Evolutionary conservation across 2,888 invertebrate species (phyloP), one percentile per base, ranked within the genome.

Genomic region (Drosophila vallismaia): DNA sequence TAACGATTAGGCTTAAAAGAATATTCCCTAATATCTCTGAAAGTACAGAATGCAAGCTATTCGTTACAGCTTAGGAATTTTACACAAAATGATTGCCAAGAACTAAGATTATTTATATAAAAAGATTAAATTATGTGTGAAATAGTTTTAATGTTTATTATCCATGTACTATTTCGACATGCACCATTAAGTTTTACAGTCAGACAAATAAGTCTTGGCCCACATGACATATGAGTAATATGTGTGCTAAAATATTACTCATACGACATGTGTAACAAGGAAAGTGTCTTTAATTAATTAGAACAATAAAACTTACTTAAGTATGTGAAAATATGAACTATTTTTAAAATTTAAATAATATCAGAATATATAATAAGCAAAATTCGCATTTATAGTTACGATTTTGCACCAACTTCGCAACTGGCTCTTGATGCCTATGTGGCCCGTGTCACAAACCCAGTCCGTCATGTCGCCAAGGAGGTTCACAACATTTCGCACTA

Each of bases 401-500:
- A 83, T 0, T 88, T 94, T 87, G 93, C 93, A 73, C 91, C 91
- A 42, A 74, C 88, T 33, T 90, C 91, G 4, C 81, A 89, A 60
- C 53, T 85, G 49, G 90, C 89, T 3, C 77, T 94, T 89, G 95
- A 96, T 86, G 94, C 95, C 64, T 96, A 96, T 92, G 93, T 96
- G 73, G 93, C 94, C 60, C 94, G 94, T 79, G 92, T 96, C 74
- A 91, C 95, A 71, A 92, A 94, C 80, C 95, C 95, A 2, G 92
- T 94, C 60, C 93, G 94, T 77, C 94, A 93, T 88, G 93, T 94
- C 60, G 92, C 93, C 72, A 93, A 93, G 85, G 93, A 94, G 80
- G 93, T 94, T 70, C 93, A 94, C 79, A 93, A 92, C 84, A 92
- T 94, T 75, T 93, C 94, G 8, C 94, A 94, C 92, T 96, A 95